These are phyloP conservation scores for Mormyrops boulengeri DNA, from an alignment of 2,797 vertebrate genomes.

Conservation along the genomic window DNA sequence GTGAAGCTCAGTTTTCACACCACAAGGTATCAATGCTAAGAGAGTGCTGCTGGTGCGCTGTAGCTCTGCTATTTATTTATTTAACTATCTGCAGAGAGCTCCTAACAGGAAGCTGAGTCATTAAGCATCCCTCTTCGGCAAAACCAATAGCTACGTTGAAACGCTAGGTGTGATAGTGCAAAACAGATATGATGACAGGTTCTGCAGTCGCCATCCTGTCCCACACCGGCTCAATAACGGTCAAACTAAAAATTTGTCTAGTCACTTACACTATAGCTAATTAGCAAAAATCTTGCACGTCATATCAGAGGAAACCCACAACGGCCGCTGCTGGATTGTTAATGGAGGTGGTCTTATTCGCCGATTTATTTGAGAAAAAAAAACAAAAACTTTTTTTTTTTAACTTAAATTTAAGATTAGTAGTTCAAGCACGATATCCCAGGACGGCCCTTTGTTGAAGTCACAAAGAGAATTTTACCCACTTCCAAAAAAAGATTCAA, in stretches of 20 bases:
- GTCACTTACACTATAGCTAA: neutral
- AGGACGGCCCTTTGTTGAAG: neutral
- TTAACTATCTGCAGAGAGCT: neutral
- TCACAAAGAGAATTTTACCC: neutral
- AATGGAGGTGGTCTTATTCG: neutral
- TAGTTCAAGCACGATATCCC: neutral
- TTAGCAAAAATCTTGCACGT: neutral
- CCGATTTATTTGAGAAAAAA: neutral
- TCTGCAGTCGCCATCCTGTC: neutral
- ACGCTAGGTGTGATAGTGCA: neutral
- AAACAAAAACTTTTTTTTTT: neutral
- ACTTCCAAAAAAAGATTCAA: neutral
- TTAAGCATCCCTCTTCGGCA: neutral
- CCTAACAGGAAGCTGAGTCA: constrained; percentile 16
- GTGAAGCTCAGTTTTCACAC: neutral
- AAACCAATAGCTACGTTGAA: neutral
- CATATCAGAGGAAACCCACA: neutral
- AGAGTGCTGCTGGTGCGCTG: neutral
- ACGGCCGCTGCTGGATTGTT: neutral
- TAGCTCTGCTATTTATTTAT: neutral
- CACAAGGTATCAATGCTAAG: neutral
- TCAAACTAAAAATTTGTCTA: neutral
- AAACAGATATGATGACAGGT: neutral
- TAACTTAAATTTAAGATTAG: neutral
- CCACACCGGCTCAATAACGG: neutral